A percentile compares a stretch with the other conserved stretches of the same genome.
Evolutionary conservation across 2,797 vertebrate genomes (phyloP).

Genomic region (Toxotes lorentzi): DNA sequence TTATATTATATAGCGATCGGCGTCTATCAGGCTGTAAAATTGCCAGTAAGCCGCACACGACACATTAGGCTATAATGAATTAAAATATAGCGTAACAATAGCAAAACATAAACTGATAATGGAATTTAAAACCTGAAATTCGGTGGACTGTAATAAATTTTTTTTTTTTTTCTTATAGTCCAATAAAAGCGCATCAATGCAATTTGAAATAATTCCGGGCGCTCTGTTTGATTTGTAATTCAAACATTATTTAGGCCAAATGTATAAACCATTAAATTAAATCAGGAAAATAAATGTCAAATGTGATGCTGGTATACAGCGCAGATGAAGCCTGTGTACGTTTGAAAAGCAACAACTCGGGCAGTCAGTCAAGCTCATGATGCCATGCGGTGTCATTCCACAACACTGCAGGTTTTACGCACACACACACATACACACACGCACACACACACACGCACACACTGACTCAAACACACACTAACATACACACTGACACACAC

Average conservation of each 20-base stretch:
- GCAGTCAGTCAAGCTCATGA: constrained; percentile 55
- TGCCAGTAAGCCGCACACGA: background rate
- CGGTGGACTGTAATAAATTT: background rate
- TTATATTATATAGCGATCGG: background rate
- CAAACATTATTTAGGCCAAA: background rate
- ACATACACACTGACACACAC: background rate
- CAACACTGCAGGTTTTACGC: constrained; percentile 64
- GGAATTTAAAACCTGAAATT: background rate
- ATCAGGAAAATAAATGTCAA: background rate
- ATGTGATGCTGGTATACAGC: background rate
- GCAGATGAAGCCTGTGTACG: background rate
- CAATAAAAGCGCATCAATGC: background rate
- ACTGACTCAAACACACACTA: constrained; percentile 21
- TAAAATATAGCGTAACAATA: background rate
- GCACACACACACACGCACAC: background rate
- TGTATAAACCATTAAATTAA: background rate
- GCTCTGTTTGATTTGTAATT: background rate
- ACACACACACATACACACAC: constrained; percentile 6
- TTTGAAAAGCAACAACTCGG: constrained; percentile 44
- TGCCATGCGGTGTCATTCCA: constrained; percentile 77
- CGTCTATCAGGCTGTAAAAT: background rate
- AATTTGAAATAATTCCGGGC: accelerated
- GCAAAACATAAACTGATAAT: background rate
- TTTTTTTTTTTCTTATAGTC: background rate
- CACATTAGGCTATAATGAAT: background rate